phyloP scores from a whole-genome alignment of 2,888 invertebrate genomes.

The Drosophila acutilabella region DNA sequence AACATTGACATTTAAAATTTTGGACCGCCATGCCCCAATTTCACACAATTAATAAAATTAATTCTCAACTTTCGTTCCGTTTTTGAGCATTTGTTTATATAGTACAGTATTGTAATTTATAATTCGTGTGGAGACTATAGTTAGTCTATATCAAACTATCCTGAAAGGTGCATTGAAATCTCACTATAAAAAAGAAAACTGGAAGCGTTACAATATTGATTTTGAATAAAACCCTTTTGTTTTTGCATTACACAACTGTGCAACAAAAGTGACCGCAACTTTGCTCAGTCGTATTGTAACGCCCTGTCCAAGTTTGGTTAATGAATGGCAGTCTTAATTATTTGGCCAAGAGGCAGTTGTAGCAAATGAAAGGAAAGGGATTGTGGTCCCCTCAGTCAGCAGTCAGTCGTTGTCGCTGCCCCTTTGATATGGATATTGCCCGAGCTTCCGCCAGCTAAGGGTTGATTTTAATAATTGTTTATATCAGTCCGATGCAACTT shows the following conservation, averaged over 20 bases:
- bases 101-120: no score
- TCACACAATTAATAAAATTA: no score
- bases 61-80: no score
- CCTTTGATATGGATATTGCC: conserved; percentile 61
- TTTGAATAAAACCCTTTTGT: conserved; percentile 16
- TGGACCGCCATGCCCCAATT: no score
- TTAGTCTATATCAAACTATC: no score
- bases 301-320: conserved; percentile 59
- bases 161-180: no score
- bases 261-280: conserved; percentile 62
- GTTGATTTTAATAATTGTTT: conserved; percentile 77
- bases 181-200: no score
- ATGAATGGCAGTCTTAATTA: conserved; percentile 74
- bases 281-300: conserved; percentile 44
- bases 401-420: conserved; percentile 22
- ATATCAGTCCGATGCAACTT: conserved; percentile 61
- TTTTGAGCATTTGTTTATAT: no score
- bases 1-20: no score
- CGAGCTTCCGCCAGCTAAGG: conserved; percentile 32
- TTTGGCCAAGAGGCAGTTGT: conserved; percentile 55
- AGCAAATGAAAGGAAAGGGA: neutral
- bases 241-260: conserved; percentile 36
- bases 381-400: conserved; percentile 46
- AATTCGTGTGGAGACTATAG: no score
- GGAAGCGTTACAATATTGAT: no score